Evolutionary conservation across 2,113 vertebrate species (phyloP), one percentile per base, ranked within the genome.

Genomic region (Narcine bancroftii): DNA sequence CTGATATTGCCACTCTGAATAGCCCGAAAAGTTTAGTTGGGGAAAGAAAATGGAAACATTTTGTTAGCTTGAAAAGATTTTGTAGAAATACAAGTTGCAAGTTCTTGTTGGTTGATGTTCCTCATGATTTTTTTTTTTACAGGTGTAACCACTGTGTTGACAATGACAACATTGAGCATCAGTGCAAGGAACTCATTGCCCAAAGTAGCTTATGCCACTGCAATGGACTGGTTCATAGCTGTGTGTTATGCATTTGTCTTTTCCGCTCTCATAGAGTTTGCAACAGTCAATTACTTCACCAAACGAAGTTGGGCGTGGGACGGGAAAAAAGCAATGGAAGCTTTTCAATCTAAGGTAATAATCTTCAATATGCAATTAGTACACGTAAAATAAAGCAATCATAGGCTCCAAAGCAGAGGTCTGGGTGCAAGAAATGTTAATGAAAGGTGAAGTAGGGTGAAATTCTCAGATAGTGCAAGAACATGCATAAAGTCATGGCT

Each of bases 171-270:
- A 0, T 96, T 99, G 93, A 99, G 98, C 94, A 99, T 99, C 95
- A 99, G 98, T 47, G 98, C 98, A 92, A 96, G 98, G 53, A 99
- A 98, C 95, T 99, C 98, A 26, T 95, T 99, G 93, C 99, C 98
- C 45, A 99, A 99, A 95, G 99, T 99, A 95, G 98, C 98, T 11
- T 99, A 99, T 0, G 99, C 98, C 56, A 99, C 99, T 0, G 98
- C 99, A 66, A 99, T 99, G 98, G 99, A 99, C 96, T 99, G 99
- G 99, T 99, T 99, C 94, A 99, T 99, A 36, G 98, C 99, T 0
- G 98, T 99, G 91, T 99, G 98, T 94, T 99, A 99, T 0, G 98
- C 98, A 76, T 99, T 99, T 19, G 99, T 99, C 71, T 99, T 99
- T 96, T 99, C 98, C 0, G 98, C 98, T 2, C 95, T 99, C 92